phyloP scores from a whole-genome alignment of 2,797 vertebrate species.

The Sciurus carolinensis region DNA sequence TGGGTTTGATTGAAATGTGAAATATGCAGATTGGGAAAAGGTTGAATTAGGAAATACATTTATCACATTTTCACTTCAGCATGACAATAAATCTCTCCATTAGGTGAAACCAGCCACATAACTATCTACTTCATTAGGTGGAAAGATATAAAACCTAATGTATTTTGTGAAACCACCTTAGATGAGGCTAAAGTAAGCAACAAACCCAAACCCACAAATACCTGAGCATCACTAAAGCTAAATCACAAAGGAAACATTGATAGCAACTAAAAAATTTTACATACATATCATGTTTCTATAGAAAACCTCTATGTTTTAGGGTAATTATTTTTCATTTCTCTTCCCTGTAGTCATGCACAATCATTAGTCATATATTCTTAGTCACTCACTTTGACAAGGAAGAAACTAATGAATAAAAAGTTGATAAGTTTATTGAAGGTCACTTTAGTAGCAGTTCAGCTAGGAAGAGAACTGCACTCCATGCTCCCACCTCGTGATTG shows the following conservation, averaged over 20 bases:
- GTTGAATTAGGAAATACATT: conserved; percentile 79
- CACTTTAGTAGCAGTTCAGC: conserved; percentile 1
- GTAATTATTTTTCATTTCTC: conserved; percentile 8
- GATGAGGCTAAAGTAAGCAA: conserved; percentile 67
- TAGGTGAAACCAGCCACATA: conserved; percentile 75
- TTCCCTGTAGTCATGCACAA: neutral
- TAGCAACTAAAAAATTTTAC: conserved; percentile 22
- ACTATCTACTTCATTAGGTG: conserved; percentile 67
- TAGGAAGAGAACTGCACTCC: neutral
- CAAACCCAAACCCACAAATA: conserved; percentile 51
- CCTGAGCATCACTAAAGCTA: neutral
- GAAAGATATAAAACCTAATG: conserved; percentile 66
- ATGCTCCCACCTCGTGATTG: neutral
- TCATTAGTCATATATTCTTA: conserved; percentile 50
- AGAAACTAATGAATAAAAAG: conserved; percentile 51
- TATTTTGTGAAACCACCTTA: conserved; percentile 62
- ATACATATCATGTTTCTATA: neutral
- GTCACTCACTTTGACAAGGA: neutral
- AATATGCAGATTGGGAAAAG: conserved; percentile 73
- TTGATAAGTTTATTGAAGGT: conserved; percentile 40
- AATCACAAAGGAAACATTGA: conserved; percentile 46
- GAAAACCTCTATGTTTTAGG: neutral
- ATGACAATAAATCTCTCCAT: conserved; percentile 80
- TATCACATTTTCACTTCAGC: conserved; percentile 77
- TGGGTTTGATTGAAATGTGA: conserved; percentile 77